Base-by-base conservation (phyloP, 2,888 invertebrate genomes). In the Drosophila eohydei region DNA sequence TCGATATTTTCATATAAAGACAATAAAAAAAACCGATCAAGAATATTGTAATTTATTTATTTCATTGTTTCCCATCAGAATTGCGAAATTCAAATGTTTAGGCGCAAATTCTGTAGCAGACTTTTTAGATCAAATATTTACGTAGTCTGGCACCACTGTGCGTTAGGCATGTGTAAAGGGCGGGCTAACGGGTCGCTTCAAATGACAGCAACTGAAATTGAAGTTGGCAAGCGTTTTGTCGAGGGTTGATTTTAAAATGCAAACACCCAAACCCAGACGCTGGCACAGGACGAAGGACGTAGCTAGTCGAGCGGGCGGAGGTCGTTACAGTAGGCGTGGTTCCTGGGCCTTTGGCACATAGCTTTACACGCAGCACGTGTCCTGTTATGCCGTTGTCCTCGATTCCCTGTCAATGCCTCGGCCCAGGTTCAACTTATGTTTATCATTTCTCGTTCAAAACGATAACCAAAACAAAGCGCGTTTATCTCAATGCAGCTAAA, bases 201-300 rank as follows among this genome's bases (percentile, higher is more conserved):
- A 84, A 84, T 84, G 88, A 87, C 84, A 84, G 79, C 76, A 67
- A 79, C 81, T 84, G 88, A 83, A 82, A 84, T 84, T 84, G 84
- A 84, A 87, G 88, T 87, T 84, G 84, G 84, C 84, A 84, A 84
- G 69, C 79, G 83, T 71, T 84, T 82, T 87, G 54, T 76, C 71
- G 85, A 82, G 84, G 84, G 84, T 87, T 87, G 84, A 73, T 84
- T 84, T 87, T 84, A 84, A 84, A 87, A 84, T 84, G 88, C 85
- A 84, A 80, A 84, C 88, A 87, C 67, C 61, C 83, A 73, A 76
- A 69, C 65, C 64, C 54, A 26, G 55, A 51, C 65, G 58, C 64
- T 44, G 44, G 41, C 65, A 14, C 21, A n/a, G 51, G 40, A 43
- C 64, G 52, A 14, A 48, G 67, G 57, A n/a, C 34, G 46, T 51